Percentiles rank a stretch among this genome's conserved stretches.
These are phyloP conservation scores for Chloebia gouldiae DNA, from an alignment of 2,113 vertebrate species.

Conservation along the genomic window DNA sequence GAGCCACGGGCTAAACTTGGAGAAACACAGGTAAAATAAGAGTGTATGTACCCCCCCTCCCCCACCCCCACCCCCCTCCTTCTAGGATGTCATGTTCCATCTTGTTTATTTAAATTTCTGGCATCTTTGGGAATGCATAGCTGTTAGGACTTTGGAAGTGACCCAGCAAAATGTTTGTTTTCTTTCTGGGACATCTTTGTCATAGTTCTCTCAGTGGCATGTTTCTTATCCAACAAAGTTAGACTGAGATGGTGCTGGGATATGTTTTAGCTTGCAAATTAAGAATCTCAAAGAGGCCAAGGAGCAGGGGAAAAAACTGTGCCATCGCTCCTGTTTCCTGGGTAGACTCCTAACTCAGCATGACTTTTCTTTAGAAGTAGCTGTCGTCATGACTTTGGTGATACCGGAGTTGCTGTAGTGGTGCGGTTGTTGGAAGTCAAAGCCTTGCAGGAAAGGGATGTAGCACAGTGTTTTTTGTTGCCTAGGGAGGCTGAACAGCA, in stretches of 20 bases:
- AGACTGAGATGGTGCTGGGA: background rate
- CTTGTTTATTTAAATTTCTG: background rate
- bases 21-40: conserved; percentile 79
- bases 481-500: background rate
- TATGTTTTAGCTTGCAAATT: background rate
- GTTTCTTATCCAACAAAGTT: background rate
- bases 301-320: background rate
- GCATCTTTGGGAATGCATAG: background rate
- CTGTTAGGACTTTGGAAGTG: background rate
- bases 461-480: background rate
- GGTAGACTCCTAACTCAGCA: background rate
- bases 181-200: background rate
- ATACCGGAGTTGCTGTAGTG: background rate
- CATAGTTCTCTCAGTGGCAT: background rate
- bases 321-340: background rate
- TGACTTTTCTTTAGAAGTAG: background rate
- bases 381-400: background rate
- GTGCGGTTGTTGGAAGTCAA: background rate
- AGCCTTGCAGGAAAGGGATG: background rate
- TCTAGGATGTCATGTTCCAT: background rate
- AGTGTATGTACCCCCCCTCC: too few species aligned
- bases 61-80: too few species aligned
- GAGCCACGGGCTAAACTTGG: conserved; percentile 72
- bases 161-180: background rate
- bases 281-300: background rate